Conservation (phyloP, 2,113 vertebrate species). For the Coracopsis vasa region DNA sequence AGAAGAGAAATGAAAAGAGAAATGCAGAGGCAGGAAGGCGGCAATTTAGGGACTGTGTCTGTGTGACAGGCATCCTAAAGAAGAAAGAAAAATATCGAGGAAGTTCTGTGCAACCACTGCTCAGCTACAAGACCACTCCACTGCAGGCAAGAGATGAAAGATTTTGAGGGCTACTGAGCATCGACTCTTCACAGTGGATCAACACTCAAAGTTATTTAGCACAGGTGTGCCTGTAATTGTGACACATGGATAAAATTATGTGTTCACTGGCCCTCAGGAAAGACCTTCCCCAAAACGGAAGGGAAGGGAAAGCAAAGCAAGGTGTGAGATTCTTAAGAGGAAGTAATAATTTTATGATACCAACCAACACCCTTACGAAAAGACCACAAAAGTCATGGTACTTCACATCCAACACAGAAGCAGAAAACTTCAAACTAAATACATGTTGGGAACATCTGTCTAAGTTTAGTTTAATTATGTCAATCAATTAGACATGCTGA, state of each 20-base stretch:
- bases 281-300: background rate
- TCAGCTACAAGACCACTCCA: background rate
- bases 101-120: background rate
- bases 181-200: background rate
- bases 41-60: conserved; percentile 33
- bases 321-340: background rate
- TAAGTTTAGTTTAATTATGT: background rate
- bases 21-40: conserved; percentile 25
- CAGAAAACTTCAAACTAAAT: background rate
- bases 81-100: conserved; percentile 37
- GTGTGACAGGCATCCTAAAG: conserved; percentile 29
- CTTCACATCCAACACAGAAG: background rate
- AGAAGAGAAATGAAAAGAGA: conserved; percentile 35
- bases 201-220: background rate
- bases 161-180: conserved; percentile 38
- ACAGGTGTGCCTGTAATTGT: conserved; percentile 15
- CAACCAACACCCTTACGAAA: background rate
- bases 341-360: background rate
- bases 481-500: background rate
- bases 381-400: background rate
- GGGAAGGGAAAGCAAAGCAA: too few species aligned
- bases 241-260: background rate
- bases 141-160: conserved; percentile 63
- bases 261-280: background rate
- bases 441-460: background rate